These are phyloP conservation scores for Xiphophorus hellerii DNA, from an alignment of 2,113 vertebrate genomes.

Conservation along the genomic window DNA sequence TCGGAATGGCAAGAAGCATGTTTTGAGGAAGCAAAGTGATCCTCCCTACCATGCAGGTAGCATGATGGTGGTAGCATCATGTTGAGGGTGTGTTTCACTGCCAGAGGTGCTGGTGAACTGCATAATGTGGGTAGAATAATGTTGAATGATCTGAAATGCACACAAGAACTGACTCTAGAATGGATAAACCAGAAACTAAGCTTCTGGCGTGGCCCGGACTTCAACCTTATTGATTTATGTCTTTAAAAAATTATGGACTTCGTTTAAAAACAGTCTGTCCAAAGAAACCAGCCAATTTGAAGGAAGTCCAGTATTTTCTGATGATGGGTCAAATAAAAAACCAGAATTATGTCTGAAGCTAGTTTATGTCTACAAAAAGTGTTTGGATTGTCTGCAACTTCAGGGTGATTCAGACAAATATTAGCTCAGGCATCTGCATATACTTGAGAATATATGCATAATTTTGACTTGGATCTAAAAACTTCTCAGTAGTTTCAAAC, in stretches of 20 bases:
- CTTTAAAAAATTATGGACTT: neutral
- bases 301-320: no score
- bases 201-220: neutral
- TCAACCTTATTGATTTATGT: neutral
- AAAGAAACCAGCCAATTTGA: neutral
- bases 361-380: neutral
- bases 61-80: no score
- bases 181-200: neutral
- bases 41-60: no score
- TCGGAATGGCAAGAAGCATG: no score
- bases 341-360: neutral
- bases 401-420: neutral
- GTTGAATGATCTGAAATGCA: neutral
- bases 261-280: neutral
- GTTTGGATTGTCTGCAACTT: neutral
- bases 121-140: neutral
- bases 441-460: neutral
- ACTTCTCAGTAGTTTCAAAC: neutral
- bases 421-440: neutral
- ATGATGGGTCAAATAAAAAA: neutral
- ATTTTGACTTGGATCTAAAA: neutral
- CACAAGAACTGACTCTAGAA: neutral
- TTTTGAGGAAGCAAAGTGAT: no score
- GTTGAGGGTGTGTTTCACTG: no score
- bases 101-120: no score